Evolutionary conservation across 2,113 vertebrate genomes (phyloP).

Genomic region (Psittacara wagleri): DNA sequence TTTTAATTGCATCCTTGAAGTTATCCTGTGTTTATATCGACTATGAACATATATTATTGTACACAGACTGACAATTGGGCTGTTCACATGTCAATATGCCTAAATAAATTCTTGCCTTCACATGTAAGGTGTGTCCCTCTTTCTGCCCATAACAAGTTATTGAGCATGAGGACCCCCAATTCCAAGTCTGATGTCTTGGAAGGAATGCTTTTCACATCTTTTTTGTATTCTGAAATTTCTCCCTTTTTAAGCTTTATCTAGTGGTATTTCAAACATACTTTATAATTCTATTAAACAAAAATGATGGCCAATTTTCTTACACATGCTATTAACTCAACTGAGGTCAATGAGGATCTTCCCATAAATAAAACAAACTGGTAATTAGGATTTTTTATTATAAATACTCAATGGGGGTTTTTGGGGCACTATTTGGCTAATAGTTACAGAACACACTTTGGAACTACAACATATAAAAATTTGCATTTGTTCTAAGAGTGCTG

Average conservation of each 20-base stretch:
- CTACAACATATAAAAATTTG: background rate
- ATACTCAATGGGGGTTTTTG: rapidly evolving
- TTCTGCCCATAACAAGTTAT: background rate
- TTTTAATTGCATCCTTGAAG: background rate
- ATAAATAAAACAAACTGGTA: background rate
- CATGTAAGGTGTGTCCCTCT: background rate
- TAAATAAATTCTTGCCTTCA: background rate
- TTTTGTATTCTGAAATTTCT: background rate
- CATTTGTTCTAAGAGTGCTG: background rate
- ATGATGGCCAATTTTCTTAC: background rate
- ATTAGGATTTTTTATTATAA: background rate
- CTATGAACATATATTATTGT: background rate
- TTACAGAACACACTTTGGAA: background rate
- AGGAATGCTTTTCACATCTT: background rate
- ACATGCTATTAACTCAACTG: background rate
- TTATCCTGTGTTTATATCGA: background rate
- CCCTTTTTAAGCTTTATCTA: background rate
- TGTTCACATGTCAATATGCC: background rate
- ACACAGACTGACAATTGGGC: background rate
- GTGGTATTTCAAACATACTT: background rate
- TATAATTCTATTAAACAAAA: background rate
- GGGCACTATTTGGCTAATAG: background rate
- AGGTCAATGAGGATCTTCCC: background rate
- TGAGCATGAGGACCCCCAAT: background rate
- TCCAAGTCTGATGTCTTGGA: background rate